phyloP scores from a whole-genome alignment of 2,888 invertebrate species.

The Luperina testacea region DNA sequence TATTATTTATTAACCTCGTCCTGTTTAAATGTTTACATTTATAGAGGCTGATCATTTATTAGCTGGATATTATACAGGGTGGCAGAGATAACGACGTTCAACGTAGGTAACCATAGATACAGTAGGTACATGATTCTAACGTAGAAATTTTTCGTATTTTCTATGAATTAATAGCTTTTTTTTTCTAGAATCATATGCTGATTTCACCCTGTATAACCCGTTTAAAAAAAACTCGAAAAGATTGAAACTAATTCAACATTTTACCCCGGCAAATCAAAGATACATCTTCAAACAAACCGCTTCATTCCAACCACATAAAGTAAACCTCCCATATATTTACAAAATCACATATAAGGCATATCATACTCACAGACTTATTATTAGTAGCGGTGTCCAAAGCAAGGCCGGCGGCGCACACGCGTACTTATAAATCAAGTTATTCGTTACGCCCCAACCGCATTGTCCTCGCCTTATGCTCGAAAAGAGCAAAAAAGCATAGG shows the following conservation, averaged over 20 bases:
- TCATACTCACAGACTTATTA: slow-evolving; percentile 62
- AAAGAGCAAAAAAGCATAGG: slow-evolving; percentile 75
- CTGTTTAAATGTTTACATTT: background rate
- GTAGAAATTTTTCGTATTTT: background rate
- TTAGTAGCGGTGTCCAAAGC: slow-evolving; percentile 66
- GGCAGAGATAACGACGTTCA: no score
- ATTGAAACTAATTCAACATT: background rate
- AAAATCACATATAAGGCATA: slow-evolving; percentile 59
- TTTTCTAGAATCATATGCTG: background rate
- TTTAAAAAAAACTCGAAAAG: background rate
- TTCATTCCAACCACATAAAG: slow-evolving; percentile 36
- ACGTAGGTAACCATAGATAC: no score
- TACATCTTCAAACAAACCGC: slow-evolving; percentile 41
- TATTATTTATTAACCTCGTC: background rate
- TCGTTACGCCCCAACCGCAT: slow-evolving; percentile 86
- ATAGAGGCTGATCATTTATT: background rate
- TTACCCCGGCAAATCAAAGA: background rate
- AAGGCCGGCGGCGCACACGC: slow-evolving; percentile 78
- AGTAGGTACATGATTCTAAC: no score
- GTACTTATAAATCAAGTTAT: slow-evolving; percentile 87
- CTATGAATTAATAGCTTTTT: no score
- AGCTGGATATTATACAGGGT: background rate
- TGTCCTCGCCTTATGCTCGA: slow-evolving; percentile 81
- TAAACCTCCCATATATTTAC: slow-evolving; percentile 50
- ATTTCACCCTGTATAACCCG: background rate